These are phyloP conservation scores for Euphydryas editha DNA, from an alignment of 2,888 invertebrate species.

Conservation along the genomic window DNA sequence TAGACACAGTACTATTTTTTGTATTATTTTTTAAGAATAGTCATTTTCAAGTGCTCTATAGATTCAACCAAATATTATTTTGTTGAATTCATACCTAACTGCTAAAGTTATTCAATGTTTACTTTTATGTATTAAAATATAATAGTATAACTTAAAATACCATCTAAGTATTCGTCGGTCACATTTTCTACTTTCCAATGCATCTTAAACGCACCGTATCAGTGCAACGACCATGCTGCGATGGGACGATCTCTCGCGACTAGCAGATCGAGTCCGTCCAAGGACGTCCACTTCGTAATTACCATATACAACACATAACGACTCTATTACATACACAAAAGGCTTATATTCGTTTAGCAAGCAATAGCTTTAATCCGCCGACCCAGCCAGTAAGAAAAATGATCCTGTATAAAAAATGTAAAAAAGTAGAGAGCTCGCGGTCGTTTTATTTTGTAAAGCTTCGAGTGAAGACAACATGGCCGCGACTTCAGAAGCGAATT, in stretches of 20 bases:
- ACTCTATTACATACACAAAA: conserved; percentile 56
- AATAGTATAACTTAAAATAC: not conserved
- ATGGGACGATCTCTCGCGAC: conserved; percentile 80
- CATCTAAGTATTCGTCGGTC: conserved; percentile 59
- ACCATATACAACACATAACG: conserved; percentile 52
- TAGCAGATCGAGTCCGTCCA: conserved; percentile 84
- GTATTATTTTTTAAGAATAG: too few relatives aligned
- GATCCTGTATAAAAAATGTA: conserved; percentile 81
- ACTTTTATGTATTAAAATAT: too few relatives aligned
- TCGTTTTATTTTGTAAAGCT: conserved; percentile 79
- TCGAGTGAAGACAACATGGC: conserved; percentile 74
- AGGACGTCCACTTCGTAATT: conserved; percentile 78
- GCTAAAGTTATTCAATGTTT: too few relatives aligned
- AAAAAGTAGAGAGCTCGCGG: conserved; percentile 69
- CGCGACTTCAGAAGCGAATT: conserved; percentile 74
- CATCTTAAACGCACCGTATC: conserved; percentile 78
- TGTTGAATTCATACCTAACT: too few relatives aligned
- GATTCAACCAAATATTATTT: not conserved
- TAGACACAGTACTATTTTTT: too few relatives aligned
- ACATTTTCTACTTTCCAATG: conserved; percentile 81
- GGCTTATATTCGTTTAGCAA: conserved; percentile 50
- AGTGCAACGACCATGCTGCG: conserved; percentile 81
- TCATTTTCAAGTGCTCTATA: too few relatives aligned
- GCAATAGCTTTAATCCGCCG: conserved; percentile 63
- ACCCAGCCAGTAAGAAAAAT: conserved; percentile 78